These are phyloP conservation scores for Drosophila suboccidentalis DNA, from an alignment of 2,888 invertebrate genomes.

Conservation along the genomic window DNA sequence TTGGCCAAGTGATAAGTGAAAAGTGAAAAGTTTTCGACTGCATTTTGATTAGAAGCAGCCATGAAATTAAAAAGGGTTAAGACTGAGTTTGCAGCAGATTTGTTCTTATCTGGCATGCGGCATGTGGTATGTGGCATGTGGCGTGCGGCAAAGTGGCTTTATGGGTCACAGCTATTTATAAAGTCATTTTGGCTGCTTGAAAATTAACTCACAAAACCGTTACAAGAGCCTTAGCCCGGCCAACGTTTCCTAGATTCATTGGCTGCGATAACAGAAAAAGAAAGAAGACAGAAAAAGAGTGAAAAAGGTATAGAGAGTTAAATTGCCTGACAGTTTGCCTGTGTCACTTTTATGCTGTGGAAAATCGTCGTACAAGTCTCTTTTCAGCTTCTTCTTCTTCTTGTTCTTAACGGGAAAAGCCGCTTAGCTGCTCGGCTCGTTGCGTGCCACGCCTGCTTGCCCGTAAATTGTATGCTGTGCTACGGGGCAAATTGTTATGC, in stretches of 20 bases:
- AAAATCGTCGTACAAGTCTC: conserved; percentile 13
- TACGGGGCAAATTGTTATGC: conserved; percentile 58
- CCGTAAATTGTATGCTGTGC: conserved; percentile 28
- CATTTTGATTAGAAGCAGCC: conserved; percentile 70
- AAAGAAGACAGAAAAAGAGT: background rate
- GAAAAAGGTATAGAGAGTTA: background rate
- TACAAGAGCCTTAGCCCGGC: conserved; percentile 40
- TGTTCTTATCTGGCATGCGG: conserved; percentile 38
- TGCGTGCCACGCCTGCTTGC: conserved; percentile 63
- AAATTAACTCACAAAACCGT: conserved; percentile 59
- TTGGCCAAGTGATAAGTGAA: conserved; percentile 43
- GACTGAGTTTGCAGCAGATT: conserved; percentile 44
- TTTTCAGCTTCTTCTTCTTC: too few species aligned
- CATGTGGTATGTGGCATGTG: conserved; percentile 15
- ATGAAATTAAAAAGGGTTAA: conserved; percentile 58
- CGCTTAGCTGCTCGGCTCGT: conserved; percentile 61
- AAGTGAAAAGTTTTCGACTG: conserved; percentile 64
- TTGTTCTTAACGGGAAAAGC: conserved; percentile 21
- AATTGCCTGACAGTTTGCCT: conserved; percentile 28
- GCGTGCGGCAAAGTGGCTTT: conserved; percentile 23
- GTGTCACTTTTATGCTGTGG: conserved; percentile 40
- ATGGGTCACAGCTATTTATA: conserved; percentile 75
- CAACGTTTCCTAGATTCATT: conserved; percentile 69
- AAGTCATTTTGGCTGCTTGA: conserved; percentile 65
- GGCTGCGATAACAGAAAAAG: conserved; percentile 60